Percentiles rank a stretch among this genome's conserved stretches.
Evolutionary conservation across 1,140 invertebrate species (phyloP).

Genomic region (Cyclina sinensis): DNA sequence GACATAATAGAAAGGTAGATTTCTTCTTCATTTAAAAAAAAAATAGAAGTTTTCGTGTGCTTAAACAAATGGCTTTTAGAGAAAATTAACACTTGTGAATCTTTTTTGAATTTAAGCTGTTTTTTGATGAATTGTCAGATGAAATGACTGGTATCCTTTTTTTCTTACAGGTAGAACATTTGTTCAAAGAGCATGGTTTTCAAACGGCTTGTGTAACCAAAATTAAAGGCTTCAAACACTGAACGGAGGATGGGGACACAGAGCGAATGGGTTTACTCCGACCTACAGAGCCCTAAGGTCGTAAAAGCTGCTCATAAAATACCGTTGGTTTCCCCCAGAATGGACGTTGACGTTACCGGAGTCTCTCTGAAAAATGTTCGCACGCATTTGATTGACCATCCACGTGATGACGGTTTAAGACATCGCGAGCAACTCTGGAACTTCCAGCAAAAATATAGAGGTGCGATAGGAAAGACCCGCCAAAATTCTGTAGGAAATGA

Average conservation of each 20-base stretch:
- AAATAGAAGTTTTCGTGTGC: too few relatives aligned
- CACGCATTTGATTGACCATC: slow-evolving; percentile 64
- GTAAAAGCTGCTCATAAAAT: slow-evolving; percentile 26
- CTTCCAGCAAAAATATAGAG: slow-evolving; percentile 59
- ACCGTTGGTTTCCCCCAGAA: slow-evolving; percentile 42
- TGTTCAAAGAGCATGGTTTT: too few relatives aligned
- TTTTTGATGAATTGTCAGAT: neutral
- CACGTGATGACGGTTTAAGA: slow-evolving; percentile 63
- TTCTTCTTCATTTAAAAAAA: too few relatives aligned
- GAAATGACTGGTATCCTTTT: neutral
- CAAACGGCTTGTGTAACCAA: neutral
- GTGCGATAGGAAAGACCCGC: slow-evolving; percentile 18
- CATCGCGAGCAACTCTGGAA: slow-evolving; percentile 67
- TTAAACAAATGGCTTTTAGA: too few relatives aligned
- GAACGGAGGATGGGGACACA: slow-evolving; percentile 38
- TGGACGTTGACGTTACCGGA: slow-evolving; percentile 59
- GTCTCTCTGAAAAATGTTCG: slow-evolving; percentile 56
- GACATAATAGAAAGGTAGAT: too few relatives aligned
- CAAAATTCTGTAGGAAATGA: neutral
- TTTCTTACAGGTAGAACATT: too few relatives aligned
- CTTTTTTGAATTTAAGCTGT: too few relatives aligned
- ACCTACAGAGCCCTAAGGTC: slow-evolving; percentile 11
- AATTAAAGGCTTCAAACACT: neutral
- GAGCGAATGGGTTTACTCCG: slow-evolving; percentile 44
- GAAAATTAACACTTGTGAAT: too few relatives aligned